Evolutionary conservation across 1,140 invertebrate genomes (phyloP).

Genomic region (Trialeurodes vaporariorum): DNA sequence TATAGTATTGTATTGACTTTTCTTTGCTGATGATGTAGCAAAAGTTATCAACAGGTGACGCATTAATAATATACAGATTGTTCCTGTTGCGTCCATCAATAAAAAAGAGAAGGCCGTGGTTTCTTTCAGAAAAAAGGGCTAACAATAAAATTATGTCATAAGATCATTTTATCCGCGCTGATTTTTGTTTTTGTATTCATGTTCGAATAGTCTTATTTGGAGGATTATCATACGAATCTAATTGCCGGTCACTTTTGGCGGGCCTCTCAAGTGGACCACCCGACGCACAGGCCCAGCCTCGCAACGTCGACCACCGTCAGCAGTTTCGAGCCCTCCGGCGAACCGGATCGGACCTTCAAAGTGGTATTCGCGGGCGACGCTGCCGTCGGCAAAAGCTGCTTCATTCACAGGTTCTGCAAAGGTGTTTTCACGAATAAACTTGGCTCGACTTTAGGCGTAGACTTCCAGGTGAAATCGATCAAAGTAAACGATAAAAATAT

Average conservation of each 20-base stretch:
- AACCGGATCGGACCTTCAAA: constrained; percentile 48
- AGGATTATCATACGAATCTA: neutral
- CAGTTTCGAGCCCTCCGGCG: constrained; percentile 32
- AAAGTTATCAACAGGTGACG: too few species aligned
- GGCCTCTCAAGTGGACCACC: neutral
- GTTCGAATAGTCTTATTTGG: neutral
- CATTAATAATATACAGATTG: too few species aligned
- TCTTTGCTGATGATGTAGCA: too few species aligned
- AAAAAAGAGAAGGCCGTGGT: too few species aligned
- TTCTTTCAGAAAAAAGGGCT: too few species aligned
- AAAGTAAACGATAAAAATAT: constrained; percentile 46
- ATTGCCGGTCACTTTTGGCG: neutral
- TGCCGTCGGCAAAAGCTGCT: constrained; percentile 52
- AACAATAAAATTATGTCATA: too few species aligned
- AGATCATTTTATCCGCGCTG: too few species aligned
- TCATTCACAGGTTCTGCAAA: constrained; percentile 49
- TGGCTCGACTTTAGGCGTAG: constrained; percentile 50
- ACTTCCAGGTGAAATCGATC: constrained; percentile 52
- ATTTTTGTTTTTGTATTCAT: too few species aligned
- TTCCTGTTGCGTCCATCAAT: too few species aligned
- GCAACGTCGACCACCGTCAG: constrained; percentile 9
- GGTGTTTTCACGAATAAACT: constrained; percentile 44
- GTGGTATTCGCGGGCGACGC: constrained; percentile 54
- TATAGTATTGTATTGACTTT: too few species aligned
- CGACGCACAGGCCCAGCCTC: constrained; percentile 5